Base-by-base conservation (phyloP, 1,140 invertebrate genomes). In the Hydropsyche tenuis region DNA sequence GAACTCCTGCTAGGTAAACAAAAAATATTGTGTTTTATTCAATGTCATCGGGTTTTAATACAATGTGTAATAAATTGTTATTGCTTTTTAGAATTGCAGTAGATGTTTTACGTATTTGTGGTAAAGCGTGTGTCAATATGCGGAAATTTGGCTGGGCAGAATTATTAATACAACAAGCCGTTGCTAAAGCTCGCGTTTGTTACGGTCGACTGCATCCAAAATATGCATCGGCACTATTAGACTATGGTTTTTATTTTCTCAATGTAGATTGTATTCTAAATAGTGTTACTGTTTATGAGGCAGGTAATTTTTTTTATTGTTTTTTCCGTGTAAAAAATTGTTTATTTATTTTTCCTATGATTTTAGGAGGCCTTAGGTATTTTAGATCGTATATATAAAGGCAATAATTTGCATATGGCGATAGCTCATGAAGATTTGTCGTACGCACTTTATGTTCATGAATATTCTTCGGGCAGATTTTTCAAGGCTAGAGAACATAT, bases 381-480 rank as follows among this genome's bases (percentile, higher is more conserved):
- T 53, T 88, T 94, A 70, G 88, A 89, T 79, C 81, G 85, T 70
- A 89, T 96, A 79, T 97, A 96, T 86, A 92, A 93, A 11, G 90
- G 90, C 77, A 89, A 89, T 80, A 96, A 95, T 85, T 88, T 97
- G 69, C 90, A 93, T 80, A 91, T 96, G 68, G 95, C 95, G 0
- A 88, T 93, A 25, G 92, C 92, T 25, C 91, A 95, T 82, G 95
- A 96, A 85, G 95, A 97, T 85, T 84, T 97, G 12, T 94, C 94
- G 0, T 97, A 97, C 85, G 94, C 94, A 30, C 89, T 93, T 16
- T 97, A 97, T 81, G 94, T 97, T 9, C 89, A 92, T 56, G 94
- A 97, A 84, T 97, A 98, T 81, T 95, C 90, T 80, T 91, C 93
- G 11, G 94, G 95, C 4, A 89, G 90, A 74, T 97, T 97, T 82